These are phyloP conservation scores for Triplophysa tibetana DNA, from an alignment of 2,113 vertebrate genomes.

Conservation along the genomic window DNA sequence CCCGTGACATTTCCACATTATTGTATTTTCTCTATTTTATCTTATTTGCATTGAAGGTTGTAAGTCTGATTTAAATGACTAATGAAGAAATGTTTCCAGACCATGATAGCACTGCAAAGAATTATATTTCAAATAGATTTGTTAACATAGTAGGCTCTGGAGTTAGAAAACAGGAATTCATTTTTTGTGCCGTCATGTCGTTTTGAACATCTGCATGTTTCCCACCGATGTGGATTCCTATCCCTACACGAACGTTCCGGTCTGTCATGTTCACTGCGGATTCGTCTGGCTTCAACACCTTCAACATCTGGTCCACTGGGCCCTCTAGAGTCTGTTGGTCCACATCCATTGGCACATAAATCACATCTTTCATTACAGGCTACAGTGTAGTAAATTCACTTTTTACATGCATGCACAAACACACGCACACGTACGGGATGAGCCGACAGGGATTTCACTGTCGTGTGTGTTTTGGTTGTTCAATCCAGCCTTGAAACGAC, in stretches of 20 bases:
- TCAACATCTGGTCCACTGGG: not conserved
- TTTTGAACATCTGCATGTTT: too few relatives aligned
- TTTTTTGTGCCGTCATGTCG: too few relatives aligned
- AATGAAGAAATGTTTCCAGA: too few relatives aligned
- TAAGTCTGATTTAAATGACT: not conserved
- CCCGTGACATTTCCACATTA: not conserved
- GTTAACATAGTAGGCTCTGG: too few relatives aligned
- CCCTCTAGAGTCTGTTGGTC: slow-evolving; percentile 10
- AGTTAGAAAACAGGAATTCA: too few relatives aligned
- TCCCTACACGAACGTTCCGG: too few relatives aligned
- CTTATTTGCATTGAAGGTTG: not conserved
- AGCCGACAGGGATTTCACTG: not conserved
- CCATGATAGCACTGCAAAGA: too few relatives aligned
- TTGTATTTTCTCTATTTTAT: not conserved
- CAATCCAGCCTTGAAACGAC: slow-evolving; percentile 34
- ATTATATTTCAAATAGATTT: too few relatives aligned
- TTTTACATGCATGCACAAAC: slow-evolving; percentile 6
- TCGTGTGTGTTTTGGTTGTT: not conserved
- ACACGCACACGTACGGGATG: slow-evolving; percentile 2
- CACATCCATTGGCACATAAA: slow-evolving; percentile 32
- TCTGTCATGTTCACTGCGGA: too few relatives aligned
- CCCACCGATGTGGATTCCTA: too few relatives aligned
- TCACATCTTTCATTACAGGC: slow-evolving; percentile 40
- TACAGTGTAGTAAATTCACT: slow-evolving; percentile 18
- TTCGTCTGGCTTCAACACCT: too few relatives aligned